Conservation (phyloP, 2,113 vertebrate genomes). For the Ctenodactylus gundi region DNA sequence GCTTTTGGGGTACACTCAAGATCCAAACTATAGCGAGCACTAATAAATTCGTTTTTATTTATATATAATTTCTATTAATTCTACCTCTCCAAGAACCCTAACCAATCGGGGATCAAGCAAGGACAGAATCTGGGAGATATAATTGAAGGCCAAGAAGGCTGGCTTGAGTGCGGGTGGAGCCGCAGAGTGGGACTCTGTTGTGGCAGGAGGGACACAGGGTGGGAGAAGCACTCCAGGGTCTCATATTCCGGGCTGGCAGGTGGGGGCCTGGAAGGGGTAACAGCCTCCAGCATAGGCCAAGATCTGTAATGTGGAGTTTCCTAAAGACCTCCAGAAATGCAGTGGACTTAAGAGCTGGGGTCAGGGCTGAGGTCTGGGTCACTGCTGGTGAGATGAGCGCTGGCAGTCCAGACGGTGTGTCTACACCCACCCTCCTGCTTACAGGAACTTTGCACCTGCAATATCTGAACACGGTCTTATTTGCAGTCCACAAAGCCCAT, state of each 20-base stretch:
- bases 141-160: background rate
- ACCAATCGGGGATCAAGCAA: no score
- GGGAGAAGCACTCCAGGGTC: background rate
- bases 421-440: no score
- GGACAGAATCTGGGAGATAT: background rate
- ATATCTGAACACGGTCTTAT: background rate
- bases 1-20: background rate
- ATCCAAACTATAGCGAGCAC: background rate
- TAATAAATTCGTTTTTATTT: no score
- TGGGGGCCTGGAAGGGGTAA: background rate
- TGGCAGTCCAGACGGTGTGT: no score
- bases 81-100: no score
- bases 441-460: background rate
- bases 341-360: background rate
- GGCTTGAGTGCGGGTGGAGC: no score
- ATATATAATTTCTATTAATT: no score
- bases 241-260: background rate
- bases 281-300: background rate
- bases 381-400: background rate
- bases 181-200: no score
- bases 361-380: background rate
- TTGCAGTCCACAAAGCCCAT: background rate
- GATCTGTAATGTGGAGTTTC: background rate
- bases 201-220: background rate
- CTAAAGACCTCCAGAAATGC: background rate